These are phyloP conservation scores for Salvelinus alpinus DNA, from an alignment of 2,113 vertebrate genomes.

Conservation along the genomic window DNA sequence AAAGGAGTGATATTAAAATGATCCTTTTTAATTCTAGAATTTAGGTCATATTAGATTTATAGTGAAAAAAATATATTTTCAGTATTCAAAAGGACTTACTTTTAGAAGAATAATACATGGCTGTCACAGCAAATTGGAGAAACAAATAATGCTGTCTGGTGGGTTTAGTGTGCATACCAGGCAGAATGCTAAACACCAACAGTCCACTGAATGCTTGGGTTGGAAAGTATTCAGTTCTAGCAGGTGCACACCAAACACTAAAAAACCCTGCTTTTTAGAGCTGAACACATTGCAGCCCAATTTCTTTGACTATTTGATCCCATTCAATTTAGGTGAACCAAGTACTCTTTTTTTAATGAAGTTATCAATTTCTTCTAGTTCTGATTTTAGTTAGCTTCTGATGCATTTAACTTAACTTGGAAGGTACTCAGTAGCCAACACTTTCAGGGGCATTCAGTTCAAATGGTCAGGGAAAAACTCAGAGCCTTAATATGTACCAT, in stretches of 20 bases:
- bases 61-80: too few species aligned
- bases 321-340: background rate
- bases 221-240: constrained; percentile 66
- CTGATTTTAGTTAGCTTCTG: background rate
- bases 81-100: background rate
- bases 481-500: background rate
- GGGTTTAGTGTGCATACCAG: constrained; percentile 18
- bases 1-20: too few species aligned
- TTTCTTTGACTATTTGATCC: background rate
- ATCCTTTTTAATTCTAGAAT: too few species aligned
- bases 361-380: background rate
- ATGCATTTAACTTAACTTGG: background rate
- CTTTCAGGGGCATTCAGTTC: background rate
- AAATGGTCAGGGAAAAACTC: background rate
- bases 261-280: background rate
- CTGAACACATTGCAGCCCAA: constrained; percentile 6
- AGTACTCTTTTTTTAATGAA: background rate
- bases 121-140: background rate
- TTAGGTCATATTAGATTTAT: too few species aligned
- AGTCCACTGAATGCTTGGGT: constrained; percentile 38
- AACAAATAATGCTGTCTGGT: constrained; percentile 17
- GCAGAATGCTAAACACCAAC: constrained; percentile 68
- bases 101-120: background rate
- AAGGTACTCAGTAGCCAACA: background rate
- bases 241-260: constrained; percentile 63